These are phyloP conservation scores for Trissoscelio sp. DNA, from an alignment of 2,888 invertebrate genomes.

Conservation along the genomic window DNA sequence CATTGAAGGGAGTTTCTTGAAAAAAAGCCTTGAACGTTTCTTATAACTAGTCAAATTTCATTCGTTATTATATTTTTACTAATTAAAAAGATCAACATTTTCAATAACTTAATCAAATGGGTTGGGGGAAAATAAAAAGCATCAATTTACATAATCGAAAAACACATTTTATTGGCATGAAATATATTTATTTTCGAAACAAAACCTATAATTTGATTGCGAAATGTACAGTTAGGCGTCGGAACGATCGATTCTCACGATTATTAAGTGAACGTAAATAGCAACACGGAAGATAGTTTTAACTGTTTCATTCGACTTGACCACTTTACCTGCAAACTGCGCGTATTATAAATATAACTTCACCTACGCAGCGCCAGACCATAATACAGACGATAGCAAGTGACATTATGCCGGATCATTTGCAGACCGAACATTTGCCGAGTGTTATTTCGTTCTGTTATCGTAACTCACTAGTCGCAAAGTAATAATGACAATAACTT, in stretches of 20 bases:
- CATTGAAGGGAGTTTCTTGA: slow-evolving; percentile 12
- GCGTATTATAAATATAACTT: slow-evolving; percentile 48
- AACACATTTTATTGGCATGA: background rate
- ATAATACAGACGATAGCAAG: slow-evolving; percentile 34
- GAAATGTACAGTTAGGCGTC: slow-evolving; percentile 18
- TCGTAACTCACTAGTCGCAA: slow-evolving; percentile 55
- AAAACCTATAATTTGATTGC: slow-evolving; percentile 10
- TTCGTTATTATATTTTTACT: background rate
- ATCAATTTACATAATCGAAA: background rate
- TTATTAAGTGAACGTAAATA: slow-evolving; percentile 23
- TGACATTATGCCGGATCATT: slow-evolving; percentile 41
- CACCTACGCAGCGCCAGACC: slow-evolving; percentile 28
- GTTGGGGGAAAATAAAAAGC: background rate
- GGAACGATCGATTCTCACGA: slow-evolving; percentile 32
- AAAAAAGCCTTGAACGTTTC: background rate
- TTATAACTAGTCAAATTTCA: background rate
- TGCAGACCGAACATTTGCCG: slow-evolving; percentile 26
- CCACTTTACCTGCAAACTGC: slow-evolving; percentile 17
- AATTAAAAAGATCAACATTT: background rate
- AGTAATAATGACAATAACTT: slow-evolving; percentile 57
- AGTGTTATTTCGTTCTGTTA: slow-evolving; percentile 46
- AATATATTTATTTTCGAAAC: background rate
- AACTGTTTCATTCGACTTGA: slow-evolving; percentile 20
- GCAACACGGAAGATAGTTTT: slow-evolving; percentile 28
- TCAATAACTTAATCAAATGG: too few relatives aligned